A percentile compares a stretch with the other conserved stretches of the same genome.
Conservation (phyloP, 2,888 invertebrate species). For the Orchesella flavescens region DNA sequence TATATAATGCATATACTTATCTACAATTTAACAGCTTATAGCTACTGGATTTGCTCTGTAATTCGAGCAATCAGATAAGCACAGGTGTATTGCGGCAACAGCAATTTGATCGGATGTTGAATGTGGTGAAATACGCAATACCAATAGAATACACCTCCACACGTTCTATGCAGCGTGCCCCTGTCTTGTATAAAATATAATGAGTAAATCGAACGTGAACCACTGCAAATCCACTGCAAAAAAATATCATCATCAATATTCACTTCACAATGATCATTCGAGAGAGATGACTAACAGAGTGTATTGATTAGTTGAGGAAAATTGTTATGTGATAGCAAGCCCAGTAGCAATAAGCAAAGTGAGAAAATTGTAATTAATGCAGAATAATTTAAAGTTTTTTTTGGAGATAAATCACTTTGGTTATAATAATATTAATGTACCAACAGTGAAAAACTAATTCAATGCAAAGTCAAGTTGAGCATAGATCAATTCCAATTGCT, state of each 20-base stretch:
- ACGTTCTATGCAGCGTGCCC: too few relatives aligned
- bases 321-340: background rate
- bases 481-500: too few relatives aligned
- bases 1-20: conserved; percentile 6
- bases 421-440: background rate
- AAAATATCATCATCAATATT: background rate
- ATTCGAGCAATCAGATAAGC: conserved; percentile 61
- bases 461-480: conserved; percentile 52
- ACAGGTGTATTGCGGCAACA: conserved; percentile 51
- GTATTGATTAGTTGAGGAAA: conserved; percentile 34
- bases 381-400: too few relatives aligned
- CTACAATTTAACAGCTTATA: background rate
- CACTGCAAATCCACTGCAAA: background rate
- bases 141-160: too few relatives aligned
- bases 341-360: background rate
- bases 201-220: too few relatives aligned
- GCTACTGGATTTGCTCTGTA: conserved; percentile 42
- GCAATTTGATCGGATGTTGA: conserved; percentile 22
- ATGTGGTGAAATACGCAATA: background rate
- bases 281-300: conserved; percentile 11
- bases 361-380: conserved; percentile 23
- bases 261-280: background rate
- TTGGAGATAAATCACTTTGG: too few relatives aligned
- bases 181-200: too few relatives aligned
- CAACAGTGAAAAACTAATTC: background rate